Percentiles rank a stretch among this genome's conserved stretches.
Evolutionary conservation across 2,113 vertebrate genomes (phyloP).

Genomic region (Pseudopipra pipra): DNA sequence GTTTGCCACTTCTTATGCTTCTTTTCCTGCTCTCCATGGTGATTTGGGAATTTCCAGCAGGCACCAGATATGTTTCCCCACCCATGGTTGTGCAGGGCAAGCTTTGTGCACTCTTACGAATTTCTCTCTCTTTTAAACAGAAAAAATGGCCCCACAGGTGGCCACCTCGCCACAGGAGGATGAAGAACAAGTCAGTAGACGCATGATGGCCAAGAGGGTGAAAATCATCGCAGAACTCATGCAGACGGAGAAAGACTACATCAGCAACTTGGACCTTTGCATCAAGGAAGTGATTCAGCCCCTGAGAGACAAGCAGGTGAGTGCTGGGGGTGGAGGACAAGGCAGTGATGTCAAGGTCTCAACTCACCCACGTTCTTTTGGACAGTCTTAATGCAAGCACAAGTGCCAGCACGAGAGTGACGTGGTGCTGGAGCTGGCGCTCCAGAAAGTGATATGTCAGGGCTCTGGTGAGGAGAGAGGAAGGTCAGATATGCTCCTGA

Average conservation of each 20-base stretch:
- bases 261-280: slow-evolving; percentile 86
- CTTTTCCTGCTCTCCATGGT: background rate
- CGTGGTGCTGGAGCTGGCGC: rapidly evolving
- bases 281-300: slow-evolving; percentile 89
- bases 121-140: slow-evolving; percentile 68
- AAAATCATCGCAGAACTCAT: slow-evolving; percentile 91
- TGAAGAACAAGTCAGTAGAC: slow-evolving; percentile 73
- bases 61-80: background rate
- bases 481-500: background rate
- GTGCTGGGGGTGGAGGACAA: rapidly evolving
- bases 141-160: slow-evolving; percentile 85
- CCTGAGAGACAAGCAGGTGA: slow-evolving; percentile 86
- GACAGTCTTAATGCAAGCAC: background rate
- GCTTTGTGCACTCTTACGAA: background rate
- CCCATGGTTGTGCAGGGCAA: rapidly evolving
- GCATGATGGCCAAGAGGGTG: slow-evolving; percentile 86
- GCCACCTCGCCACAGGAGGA: slow-evolving; percentile 70
- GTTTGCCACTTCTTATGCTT: background rate
- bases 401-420: background rate
- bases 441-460: background rate
- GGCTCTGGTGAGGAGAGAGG: background rate
- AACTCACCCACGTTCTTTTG: background rate
- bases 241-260: slow-evolving; percentile 90
- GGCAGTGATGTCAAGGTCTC: background rate
- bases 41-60: background rate